Conservation (phyloP, 1,140 invertebrate genomes). For the Conus betulinus region DNA sequence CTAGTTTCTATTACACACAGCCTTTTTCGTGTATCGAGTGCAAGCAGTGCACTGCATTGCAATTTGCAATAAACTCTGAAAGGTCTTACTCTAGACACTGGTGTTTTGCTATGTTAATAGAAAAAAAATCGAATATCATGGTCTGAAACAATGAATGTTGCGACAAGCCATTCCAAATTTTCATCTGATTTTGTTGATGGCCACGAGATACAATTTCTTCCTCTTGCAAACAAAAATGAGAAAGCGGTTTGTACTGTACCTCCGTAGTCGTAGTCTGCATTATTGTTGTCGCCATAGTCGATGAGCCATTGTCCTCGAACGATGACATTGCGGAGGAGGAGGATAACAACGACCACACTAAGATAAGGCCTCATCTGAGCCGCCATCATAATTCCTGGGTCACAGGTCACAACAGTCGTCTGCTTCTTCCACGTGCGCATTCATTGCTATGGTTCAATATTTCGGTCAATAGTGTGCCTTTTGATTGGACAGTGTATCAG, state of each 20-base stretch:
- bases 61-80: too few relatives aligned
- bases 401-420: not conserved
- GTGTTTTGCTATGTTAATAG: too few relatives aligned
- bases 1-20: too few relatives aligned
- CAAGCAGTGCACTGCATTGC: too few relatives aligned
- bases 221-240: too few relatives aligned
- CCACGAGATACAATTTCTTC: too few relatives aligned
- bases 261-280: constrained; percentile 20
- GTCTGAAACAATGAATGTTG: too few relatives aligned
- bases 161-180: too few relatives aligned
- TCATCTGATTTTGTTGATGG: too few relatives aligned
- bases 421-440: not conserved
- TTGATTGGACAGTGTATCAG: not conserved
- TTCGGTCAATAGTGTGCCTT: not conserved
- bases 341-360: not conserved
- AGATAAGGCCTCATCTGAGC: not conserved
- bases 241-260: not conserved
- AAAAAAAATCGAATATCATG: too few relatives aligned
- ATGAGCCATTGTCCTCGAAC: constrained; percentile 30
- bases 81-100: too few relatives aligned
- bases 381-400: not conserved
- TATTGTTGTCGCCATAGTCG: not conserved
- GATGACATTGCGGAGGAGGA: not conserved
- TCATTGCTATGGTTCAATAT: not conserved
- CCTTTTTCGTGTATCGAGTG: too few relatives aligned